These are phyloP conservation scores for Vultur gryphus DNA, from an alignment of 2,797 vertebrate species.

Conservation along the genomic window DNA sequence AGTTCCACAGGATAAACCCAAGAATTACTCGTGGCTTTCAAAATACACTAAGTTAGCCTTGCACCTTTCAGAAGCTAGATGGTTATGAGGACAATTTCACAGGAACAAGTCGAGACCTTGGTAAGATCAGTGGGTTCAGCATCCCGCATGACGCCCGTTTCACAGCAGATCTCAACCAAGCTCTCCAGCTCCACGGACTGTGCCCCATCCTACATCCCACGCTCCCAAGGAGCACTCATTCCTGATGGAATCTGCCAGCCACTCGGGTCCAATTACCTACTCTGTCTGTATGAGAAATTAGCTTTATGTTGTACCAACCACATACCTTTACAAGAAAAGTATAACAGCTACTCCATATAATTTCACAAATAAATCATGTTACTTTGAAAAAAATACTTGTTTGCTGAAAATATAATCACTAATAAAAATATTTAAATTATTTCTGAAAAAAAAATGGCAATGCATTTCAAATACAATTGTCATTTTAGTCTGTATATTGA, in stretches of 20 bases:
- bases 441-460: background rate
- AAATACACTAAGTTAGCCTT: background rate
- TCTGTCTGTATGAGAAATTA: rapidly evolving
- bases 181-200: background rate
- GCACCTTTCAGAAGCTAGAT: background rate
- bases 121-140: background rate
- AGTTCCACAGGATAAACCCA: background rate
- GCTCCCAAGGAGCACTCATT: background rate
- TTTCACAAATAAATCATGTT: background rate
- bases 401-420: background rate
- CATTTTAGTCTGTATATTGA: slow-evolving; percentile 71
- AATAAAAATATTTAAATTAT: background rate
- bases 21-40: background rate
- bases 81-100: background rate
- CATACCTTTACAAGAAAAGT: rapidly evolving
- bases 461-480: slow-evolving; percentile 62
- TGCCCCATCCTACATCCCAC: background rate
- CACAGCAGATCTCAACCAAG: background rate
- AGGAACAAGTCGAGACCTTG: background rate
- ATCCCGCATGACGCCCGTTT: background rate
- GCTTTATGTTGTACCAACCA: background rate
- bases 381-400: background rate
- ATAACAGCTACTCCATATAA: rapidly evolving
- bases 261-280: background rate
- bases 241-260: background rate